Percentiles rank a stretch among this genome's conserved stretches.
Evolutionary conservation across 2,888 invertebrate species (phyloP).

Genomic region (Himalopsyche japonica): DNA sequence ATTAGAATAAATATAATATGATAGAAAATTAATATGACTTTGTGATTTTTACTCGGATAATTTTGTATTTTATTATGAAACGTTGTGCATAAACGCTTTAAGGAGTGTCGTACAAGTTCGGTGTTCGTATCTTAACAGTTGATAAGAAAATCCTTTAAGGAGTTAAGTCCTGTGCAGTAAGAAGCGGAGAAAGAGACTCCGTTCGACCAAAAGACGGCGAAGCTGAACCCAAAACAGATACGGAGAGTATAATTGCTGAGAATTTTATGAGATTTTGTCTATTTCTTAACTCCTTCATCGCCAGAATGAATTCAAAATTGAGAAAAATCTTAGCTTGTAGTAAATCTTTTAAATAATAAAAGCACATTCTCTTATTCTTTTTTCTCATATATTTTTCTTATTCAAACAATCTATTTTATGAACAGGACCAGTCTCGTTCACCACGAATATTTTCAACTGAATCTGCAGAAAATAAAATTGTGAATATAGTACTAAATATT

Average conservation of each 20-base stretch:
- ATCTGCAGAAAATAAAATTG: no score
- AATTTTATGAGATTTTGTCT: conserved; percentile 32
- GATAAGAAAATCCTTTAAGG: neutral
- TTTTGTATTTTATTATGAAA: neutral
- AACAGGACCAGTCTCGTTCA: no score
- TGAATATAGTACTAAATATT: no score
- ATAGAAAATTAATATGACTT: no score
- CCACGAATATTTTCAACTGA: no score
- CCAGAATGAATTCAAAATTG: neutral
- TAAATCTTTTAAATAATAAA: no score
- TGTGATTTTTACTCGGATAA: neutral
- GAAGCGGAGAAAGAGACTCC: neutral
- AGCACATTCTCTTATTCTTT: no score
- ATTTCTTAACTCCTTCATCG: neutral
- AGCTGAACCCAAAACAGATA: conserved; percentile 10
- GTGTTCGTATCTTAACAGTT: neutral
- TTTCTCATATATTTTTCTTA: no score
- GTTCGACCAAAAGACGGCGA: neutral
- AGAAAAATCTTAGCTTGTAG: neutral
- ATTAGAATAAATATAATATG: no score
- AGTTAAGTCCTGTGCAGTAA: neutral
- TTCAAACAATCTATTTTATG: no score
- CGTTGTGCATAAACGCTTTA: neutral
- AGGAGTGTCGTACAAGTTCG: neutral
- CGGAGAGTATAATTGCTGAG: conserved; percentile 30